Conservation (phyloP, 30 jellyfish, hydroid and myxozoan genomes). For the Hydractinia symbiolongicarpus region DNA sequence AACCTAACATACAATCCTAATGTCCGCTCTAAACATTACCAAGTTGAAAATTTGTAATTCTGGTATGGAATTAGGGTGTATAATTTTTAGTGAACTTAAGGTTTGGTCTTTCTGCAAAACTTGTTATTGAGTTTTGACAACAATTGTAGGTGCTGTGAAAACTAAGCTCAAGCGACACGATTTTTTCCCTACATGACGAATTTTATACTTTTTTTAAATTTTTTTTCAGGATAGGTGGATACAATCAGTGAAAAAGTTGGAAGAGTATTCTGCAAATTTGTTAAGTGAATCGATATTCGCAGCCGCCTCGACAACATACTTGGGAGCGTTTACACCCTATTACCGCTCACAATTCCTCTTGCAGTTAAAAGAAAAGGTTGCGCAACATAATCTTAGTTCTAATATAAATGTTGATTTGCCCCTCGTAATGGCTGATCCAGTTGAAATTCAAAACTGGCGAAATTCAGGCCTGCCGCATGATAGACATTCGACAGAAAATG, state of each 20-base stretch:
- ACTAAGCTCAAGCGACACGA: too few relatives aligned
- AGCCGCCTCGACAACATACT: slow-evolving; percentile 62
- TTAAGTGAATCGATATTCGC: slow-evolving; percentile 52
- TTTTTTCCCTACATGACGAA: too few relatives aligned
- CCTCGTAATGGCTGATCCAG: slow-evolving; percentile 32
- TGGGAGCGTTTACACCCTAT: slow-evolving; percentile 54
- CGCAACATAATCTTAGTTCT: not conserved
- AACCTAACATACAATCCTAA: too few relatives aligned
- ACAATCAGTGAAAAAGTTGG: slow-evolving; percentile 40
- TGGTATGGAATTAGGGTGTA: too few relatives aligned
- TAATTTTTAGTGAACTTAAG: too few relatives aligned
- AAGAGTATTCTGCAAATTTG: slow-evolving; percentile 37
- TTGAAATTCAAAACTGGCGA: slow-evolving; percentile 63
- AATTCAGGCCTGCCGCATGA: slow-evolving; percentile 78
- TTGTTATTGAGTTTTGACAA: too few relatives aligned
- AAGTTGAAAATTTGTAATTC: too few relatives aligned
- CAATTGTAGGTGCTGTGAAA: too few relatives aligned
- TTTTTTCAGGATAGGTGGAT: slow-evolving; percentile 65
- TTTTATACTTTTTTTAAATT: not conserved
- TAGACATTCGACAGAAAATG: slow-evolving; percentile 68
- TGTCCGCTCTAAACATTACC: too few relatives aligned
- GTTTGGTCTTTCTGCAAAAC: too few relatives aligned
- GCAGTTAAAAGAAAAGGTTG: not conserved
- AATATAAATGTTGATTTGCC: not conserved
- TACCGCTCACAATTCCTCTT: slow-evolving; percentile 36